Base-by-base conservation (phyloP, 2,797 vertebrate species). In the Cuniculus paca region DNA sequence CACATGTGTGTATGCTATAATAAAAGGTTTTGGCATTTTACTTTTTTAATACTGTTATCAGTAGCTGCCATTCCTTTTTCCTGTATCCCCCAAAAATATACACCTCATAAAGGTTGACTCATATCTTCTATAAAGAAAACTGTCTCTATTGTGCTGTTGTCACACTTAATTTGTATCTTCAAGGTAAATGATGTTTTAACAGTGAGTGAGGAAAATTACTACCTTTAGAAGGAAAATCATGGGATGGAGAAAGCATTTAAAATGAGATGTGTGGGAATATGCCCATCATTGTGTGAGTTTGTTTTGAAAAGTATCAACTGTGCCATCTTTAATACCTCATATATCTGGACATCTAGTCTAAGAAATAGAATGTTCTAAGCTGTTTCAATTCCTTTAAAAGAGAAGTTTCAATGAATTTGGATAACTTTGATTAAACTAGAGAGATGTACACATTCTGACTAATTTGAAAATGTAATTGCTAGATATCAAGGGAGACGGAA, bases 141-240 rank as follows among this genome's bases (percentile, higher is more conserved):
- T 75, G 0, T 54, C 26, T 68, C 56, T 88, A 14, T 81, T 95
- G 45, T 87, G 28, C 13, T 75, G 5, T 60, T 94, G 86, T 97
- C 63, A 91, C 20, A 63, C 56, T 94, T 91, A 84, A 91, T 96
- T 91, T 97, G 34, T 70, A 83, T 95, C 58, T 95, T 97, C 78
- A 95, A 60, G n/a, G 60, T 84, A 88, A 95, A 75, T 45, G 48
- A 83, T 88, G 22, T 65, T 86, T 95, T 94, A 92, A 54, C 5
- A 72, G 19, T 68, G 82, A 94, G 10, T 56, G 86, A 95, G 45
- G 82, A 81, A 93, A 96, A 92, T 50, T 63, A 45, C 14, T 83
- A 50, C 45, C 56, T 79, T 92, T 91, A 24, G 7, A 84, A 79
- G 7, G 7, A 56, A 94, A 87, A 45, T 50, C 78, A 90, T 63